Percentiles rank a stretch among this genome's conserved stretches.
These are phyloP conservation scores for Canis aureus DNA, from an alignment of 2,113 vertebrate genomes.

Conservation along the genomic window DNA sequence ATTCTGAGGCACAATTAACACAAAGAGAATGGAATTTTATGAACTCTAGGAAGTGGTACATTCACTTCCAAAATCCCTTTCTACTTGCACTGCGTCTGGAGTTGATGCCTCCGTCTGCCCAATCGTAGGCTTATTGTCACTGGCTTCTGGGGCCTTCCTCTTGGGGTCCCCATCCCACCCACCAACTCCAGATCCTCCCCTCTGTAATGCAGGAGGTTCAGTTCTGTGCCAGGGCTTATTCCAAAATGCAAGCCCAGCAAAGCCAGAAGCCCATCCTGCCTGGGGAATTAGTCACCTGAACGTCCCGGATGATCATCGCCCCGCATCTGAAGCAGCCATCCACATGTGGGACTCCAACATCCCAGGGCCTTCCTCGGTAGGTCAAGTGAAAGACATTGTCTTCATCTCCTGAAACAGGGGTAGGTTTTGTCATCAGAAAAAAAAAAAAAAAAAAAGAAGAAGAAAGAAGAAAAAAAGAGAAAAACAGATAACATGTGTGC, in stretches of 20 bases:
- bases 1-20: background rate
- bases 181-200: background rate
- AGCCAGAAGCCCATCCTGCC: background rate
- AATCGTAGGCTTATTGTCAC: background rate
- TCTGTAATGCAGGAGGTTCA: background rate
- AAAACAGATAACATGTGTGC: background rate
- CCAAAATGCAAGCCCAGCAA: background rate
- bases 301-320: too few relatives aligned
- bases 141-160: background rate
- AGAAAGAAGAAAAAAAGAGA: too few relatives aligned
- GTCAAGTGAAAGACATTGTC: background rate
- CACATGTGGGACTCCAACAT: background rate
- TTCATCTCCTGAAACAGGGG: background rate
- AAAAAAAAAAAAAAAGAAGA: accelerated
- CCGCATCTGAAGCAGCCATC: too few relatives aligned
- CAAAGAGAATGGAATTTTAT: conserved; percentile 2
- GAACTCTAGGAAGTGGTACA: background rate
- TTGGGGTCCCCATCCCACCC: background rate
- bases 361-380: background rate
- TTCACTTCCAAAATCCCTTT: background rate
- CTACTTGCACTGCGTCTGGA: background rate
- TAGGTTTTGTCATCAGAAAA: background rate
- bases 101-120: background rate
- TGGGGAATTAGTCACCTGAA: background rate
- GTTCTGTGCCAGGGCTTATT: background rate